Conservation (phyloP, 1,140 invertebrate species). For the Drosophila rhopaloa region DNA sequence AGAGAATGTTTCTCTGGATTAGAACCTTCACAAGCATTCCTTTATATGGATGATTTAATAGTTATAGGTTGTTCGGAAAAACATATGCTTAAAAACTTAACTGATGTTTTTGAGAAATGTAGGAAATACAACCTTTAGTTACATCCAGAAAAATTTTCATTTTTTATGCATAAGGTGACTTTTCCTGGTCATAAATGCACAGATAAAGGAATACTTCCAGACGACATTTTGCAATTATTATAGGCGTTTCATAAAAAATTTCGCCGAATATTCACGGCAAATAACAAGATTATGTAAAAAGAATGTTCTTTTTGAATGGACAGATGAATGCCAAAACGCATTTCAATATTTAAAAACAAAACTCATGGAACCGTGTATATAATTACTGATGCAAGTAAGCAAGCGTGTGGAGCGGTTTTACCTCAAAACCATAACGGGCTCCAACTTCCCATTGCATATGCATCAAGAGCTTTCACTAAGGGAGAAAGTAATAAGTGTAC, state of each 20-base stretch:
- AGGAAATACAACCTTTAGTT: slow-evolving; percentile 10
- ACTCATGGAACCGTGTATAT: too few relatives aligned
- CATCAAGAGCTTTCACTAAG: slow-evolving; percentile 69
- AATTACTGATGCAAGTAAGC: too few relatives aligned
- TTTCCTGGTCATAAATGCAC: slow-evolving; percentile 24
- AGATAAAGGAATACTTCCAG: slow-evolving; percentile 15
- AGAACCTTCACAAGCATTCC: too few relatives aligned
- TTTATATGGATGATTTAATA: too few relatives aligned
- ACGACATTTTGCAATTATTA: slow-evolving; percentile 35
- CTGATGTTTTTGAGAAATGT: background rate
- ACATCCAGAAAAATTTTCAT: slow-evolving; percentile 29
- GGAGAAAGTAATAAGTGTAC: slow-evolving; percentile 47
- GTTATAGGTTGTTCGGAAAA: too few relatives aligned
- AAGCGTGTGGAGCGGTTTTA: too few relatives aligned
- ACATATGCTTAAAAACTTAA: too few relatives aligned
- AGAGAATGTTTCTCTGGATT: slow-evolving; percentile 3
- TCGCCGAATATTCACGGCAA: slow-evolving; percentile 30
- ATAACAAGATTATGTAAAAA: slow-evolving; percentile 23
- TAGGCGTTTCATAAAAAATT: slow-evolving; percentile 28
- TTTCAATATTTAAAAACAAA: slow-evolving; percentile 34
- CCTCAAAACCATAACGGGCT: background rate
- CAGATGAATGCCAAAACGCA: slow-evolving; percentile 44
- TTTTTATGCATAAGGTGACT: slow-evolving; percentile 23
- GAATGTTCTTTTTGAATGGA: slow-evolving; percentile 44
- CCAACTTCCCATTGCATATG: too few relatives aligned